Evolutionary conservation across 2,113 vertebrate genomes (phyloP), one percentile per base, ranked within the genome.

Genomic region (Ammospiza caudacuta): DNA sequence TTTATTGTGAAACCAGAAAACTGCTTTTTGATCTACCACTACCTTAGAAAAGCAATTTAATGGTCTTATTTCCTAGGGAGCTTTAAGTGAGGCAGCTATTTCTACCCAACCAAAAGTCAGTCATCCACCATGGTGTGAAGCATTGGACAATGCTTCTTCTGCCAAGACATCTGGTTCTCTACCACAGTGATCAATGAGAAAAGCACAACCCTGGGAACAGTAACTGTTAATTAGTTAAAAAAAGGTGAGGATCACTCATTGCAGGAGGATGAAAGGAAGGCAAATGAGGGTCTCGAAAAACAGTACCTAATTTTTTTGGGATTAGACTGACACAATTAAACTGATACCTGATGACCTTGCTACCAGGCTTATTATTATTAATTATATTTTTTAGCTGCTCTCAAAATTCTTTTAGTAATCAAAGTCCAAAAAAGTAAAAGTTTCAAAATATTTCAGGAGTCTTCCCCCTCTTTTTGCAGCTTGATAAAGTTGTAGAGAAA

Each of bases 401-500:
- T 28, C n/a, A 67, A 69, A 64, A 72, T 37, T 16, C 2, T 80
- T 54, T 46, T 54, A 47, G 37, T 69, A 78, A 72, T 73, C 10
- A 83, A 70, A 69, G 23, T 16, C 43, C 55, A 64, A 90, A 55
- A 27, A 68, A 72, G n/a, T 54, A 68, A 72, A 21, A 87, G 37
- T 68, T 94, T 95, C 78, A 87, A 47, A 94, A 72, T 11, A 91
- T 28, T 96, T 92, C 66, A 91, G 23, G 84, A 87, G 35, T 21
- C 75, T 55, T 55, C 11, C 11, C 2, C 1, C 3, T 61, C 78
- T 92, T 92, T 95, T 97, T 95, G 69, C 76, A 99, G 99, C 95
- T 99, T 96, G 98, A 98, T 95, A 98, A 97, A 95, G 95, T 99
- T 47, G 88, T 98, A 92, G 97, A 98, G 96, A 98, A 98, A 90